Base-by-base conservation (phyloP, 2,888 invertebrate species). In the Chrysomela aeneicollis region DNA sequence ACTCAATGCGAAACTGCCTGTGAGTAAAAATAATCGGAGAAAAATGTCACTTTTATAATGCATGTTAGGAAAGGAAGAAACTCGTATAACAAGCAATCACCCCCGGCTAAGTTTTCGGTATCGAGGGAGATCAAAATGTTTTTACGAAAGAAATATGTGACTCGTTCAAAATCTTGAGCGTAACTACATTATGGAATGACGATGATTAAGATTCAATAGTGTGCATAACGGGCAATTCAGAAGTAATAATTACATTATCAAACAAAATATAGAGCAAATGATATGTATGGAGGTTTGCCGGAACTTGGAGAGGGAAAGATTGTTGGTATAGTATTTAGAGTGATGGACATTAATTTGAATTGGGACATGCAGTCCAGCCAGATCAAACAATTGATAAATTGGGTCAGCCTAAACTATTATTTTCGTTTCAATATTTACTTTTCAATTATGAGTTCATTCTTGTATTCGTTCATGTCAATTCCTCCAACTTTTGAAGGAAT, bases 191-290 rank as follows among this genome's bases (percentile, higher is more conserved):
- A 65, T 62, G 64, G 52, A 46, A 32, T 35, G 67, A 72, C 74
- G 71, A 70, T 76, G 76, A 77, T 74, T 74, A 70, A 73, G 68
- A 75, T 74, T 70, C 50, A 21, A 3, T 32, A 49, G 54, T 66
- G 54, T 62, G 52, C 50, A 37, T 80, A 80, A 80, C 80, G 81
- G 81, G 76, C 71, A 73, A 72, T 70, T 66, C 74, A 74, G 68
- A 76, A 63, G 68, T 70, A 61, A 70, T 79, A 80, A 81, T 79
- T 75, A 69, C 67, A 73, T 73, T 70, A 62, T 72, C 74, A 80
- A 80, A 80, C 74, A 78, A 70, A 67, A 65, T 67, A 37, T 64
- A 64, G 10, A 42, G 42, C 42, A 42, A 42, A 12, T 77, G 79
- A 78, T 73, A 72, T 77, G 76, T 73, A 77, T 76, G 73, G 71